These are phyloP conservation scores for Drosophila pachea DNA, from an alignment of 1,140 invertebrate genomes.

Conservation along the genomic window DNA sequence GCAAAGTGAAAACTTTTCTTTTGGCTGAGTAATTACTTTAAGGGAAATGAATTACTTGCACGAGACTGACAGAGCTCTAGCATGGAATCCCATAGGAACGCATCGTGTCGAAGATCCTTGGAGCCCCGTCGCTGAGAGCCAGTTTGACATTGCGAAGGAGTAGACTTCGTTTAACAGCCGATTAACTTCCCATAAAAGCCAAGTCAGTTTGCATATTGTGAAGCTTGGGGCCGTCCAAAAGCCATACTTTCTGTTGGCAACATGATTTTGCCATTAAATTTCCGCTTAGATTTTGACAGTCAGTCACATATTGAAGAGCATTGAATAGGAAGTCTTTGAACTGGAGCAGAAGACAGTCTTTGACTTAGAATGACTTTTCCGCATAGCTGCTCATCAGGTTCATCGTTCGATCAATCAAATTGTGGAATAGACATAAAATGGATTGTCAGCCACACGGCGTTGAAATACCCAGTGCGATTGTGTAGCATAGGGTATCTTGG, in stretches of 20 bases:
- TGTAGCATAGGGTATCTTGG: not conserved
- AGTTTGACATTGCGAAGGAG: too few species aligned
- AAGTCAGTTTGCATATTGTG: conserved; percentile 3
- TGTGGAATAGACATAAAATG: conserved; percentile 19
- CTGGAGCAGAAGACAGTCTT: not conserved
- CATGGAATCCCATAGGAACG: too few species aligned
- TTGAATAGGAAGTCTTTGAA: conserved; percentile 1
- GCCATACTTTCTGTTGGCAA: conserved; percentile 4
- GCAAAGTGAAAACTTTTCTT: not conserved
- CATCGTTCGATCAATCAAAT: conserved; percentile 35
- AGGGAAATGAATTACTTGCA: not conserved
- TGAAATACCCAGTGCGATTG: not conserved
- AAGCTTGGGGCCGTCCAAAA: not conserved
- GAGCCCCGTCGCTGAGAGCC: too few species aligned
- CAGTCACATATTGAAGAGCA: not conserved
- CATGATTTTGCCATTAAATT: conserved; percentile 28
- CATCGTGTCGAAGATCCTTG: too few species aligned
- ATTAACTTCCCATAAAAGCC: conserved; percentile 7
- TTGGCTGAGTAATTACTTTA: too few species aligned
- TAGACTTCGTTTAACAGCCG: conserved; percentile 8
- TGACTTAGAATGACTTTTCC: not conserved
- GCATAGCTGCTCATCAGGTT: conserved; percentile 14
- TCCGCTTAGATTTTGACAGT: not conserved
- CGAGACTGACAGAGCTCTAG: too few species aligned
- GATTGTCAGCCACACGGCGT: not conserved